Percentiles rank a stretch among this genome's conserved stretches.
phyloP scores from a whole-genome alignment of 2,113 vertebrate species.

The Burhinus bistriatus region DNA sequence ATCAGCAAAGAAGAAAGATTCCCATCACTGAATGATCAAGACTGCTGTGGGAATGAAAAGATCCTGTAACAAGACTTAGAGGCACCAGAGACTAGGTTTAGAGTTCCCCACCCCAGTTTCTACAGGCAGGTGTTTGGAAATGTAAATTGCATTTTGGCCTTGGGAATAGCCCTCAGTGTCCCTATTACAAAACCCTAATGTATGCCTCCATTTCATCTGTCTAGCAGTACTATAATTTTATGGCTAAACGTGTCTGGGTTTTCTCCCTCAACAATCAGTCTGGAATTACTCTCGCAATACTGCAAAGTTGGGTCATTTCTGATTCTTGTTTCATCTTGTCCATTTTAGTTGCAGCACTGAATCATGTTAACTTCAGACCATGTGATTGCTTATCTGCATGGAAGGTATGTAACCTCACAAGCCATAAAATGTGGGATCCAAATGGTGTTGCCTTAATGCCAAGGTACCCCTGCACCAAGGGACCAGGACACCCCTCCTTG shows the following conservation, averaged over 20 bases:
- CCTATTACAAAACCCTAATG: neutral
- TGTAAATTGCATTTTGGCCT: neutral
- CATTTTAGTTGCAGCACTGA: neutral
- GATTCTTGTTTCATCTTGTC: neutral
- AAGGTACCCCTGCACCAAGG: neutral
- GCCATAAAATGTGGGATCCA: neutral
- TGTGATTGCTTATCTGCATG: neutral
- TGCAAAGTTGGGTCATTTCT: neutral
- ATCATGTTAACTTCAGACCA: neutral
- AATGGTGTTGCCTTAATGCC: accelerated
- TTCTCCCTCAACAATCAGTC: neutral
- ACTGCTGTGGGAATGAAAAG: neutral
- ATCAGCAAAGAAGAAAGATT: neutral
- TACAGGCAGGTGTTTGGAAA: neutral
- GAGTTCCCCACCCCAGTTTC: neutral
- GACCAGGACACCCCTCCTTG: neutral
- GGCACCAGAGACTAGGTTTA: neutral
- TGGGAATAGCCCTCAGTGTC: neutral
- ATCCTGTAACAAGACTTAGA: neutral
- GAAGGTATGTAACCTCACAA: neutral
- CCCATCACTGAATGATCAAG: neutral
- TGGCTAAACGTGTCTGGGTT: neutral
- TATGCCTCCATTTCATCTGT: neutral
- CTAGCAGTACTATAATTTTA: neutral
- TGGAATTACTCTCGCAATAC: neutral